Percentiles rank a stretch among this genome's conserved stretches.
Conservation (phyloP, 2,797 vertebrate genomes). For the Eremophila alpestris region DNA sequence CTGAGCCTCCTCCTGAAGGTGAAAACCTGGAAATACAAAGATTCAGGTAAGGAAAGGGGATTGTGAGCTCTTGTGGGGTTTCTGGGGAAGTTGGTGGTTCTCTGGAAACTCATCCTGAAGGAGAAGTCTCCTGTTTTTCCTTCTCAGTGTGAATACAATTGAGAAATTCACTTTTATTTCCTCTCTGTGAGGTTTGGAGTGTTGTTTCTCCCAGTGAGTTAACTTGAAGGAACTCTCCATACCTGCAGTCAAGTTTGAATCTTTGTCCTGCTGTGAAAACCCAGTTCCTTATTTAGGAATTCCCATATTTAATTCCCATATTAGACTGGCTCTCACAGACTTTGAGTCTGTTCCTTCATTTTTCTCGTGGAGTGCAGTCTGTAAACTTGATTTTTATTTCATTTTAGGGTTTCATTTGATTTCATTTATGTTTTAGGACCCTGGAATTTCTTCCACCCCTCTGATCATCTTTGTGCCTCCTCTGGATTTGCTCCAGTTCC, state of each 20-base stretch:
- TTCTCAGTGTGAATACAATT: background rate
- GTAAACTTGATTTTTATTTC: background rate
- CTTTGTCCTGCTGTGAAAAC: background rate
- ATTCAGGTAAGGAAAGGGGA: background rate
- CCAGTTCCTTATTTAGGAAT: background rate
- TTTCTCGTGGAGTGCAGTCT: background rate
- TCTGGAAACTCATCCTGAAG: background rate
- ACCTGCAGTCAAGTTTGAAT: rapidly evolving
- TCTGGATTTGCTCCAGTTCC: background rate
- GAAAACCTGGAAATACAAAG: background rate
- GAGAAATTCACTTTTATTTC: background rate
- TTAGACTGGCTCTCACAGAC: background rate
- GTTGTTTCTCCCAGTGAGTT: background rate
- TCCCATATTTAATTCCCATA: background rate
- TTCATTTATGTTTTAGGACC: no score
- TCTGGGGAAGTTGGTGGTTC: background rate
- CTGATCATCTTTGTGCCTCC: no score
- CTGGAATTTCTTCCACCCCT: background rate
- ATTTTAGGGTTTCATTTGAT: background rate
- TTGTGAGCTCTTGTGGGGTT: background rate
- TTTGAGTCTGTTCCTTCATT: background rate
- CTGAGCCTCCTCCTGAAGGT: background rate
- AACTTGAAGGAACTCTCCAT: background rate
- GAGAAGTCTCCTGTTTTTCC: background rate
- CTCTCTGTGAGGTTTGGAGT: background rate